Evolutionary conservation across 1,140 invertebrate species (phyloP).

Genomic region (Drosophila lini): DNA sequence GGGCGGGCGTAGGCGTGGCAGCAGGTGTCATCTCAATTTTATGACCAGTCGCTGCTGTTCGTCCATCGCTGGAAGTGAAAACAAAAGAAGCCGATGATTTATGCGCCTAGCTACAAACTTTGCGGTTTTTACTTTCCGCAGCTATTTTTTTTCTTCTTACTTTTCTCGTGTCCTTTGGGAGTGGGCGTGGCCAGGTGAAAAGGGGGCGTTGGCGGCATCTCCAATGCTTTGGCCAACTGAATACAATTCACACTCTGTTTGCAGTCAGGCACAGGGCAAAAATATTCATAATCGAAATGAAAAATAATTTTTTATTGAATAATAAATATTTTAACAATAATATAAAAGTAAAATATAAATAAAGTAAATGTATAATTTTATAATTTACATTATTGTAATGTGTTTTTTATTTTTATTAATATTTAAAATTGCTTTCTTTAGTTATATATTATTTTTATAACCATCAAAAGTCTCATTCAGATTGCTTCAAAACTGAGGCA

Average conservation of each 20-base stretch:
- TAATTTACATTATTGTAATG: too few species aligned
- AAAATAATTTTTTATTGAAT: background rate
- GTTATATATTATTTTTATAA: too few species aligned
- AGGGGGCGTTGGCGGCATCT: slow-evolving; percentile 3
- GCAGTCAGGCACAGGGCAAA: background rate
- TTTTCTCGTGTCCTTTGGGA: background rate
- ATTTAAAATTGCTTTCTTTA: too few species aligned
- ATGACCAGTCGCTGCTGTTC: slow-evolving; percentile 46
- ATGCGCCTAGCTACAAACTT: slow-evolving; percentile 46
- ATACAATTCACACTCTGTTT: slow-evolving; percentile 1
- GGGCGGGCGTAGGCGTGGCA: slow-evolving; percentile 16
- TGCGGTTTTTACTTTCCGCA: slow-evolving; percentile 24
- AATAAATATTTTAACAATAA: too few species aligned
- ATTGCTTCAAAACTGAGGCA: too few species aligned
- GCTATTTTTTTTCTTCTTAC: background rate
- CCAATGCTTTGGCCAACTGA: background rate
- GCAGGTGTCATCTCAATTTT: slow-evolving; percentile 38
- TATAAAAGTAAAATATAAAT: background rate
- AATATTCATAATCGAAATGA: background rate
- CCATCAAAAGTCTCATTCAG: too few species aligned
- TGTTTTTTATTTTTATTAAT: too few species aligned
- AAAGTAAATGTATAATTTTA: background rate
- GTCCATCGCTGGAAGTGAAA: slow-evolving; percentile 43
- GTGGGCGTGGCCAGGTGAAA: slow-evolving; percentile 33
- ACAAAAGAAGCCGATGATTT: slow-evolving; percentile 47